Percentiles rank a stretch among this genome's conserved stretches.
phyloP scores from a whole-genome alignment of 2,113 vertebrate genomes.

The Odobenus rosmarus region DNA sequence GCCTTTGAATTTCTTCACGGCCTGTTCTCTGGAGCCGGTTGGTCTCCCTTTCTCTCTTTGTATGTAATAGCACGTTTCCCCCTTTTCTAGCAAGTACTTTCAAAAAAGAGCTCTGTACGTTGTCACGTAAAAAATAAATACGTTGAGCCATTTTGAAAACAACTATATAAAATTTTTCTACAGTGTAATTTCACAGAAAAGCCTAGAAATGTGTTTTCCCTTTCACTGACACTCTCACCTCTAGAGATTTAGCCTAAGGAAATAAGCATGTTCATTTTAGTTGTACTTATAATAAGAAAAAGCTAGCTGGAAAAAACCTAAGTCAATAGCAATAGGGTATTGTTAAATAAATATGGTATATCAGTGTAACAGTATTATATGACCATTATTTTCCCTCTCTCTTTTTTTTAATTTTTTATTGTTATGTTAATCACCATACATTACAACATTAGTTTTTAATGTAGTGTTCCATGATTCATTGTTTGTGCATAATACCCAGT shows the following conservation, averaged over 20 bases:
- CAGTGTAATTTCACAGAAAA: not conserved
- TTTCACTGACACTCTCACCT: not conserved
- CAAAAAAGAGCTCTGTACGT: slow-evolving; percentile 99
- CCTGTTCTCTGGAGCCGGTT: slow-evolving; percentile 83
- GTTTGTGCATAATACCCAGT: too few species aligned
- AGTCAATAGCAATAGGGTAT: not conserved
- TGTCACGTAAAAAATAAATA: slow-evolving; percentile 99
- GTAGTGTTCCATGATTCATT: too few species aligned
- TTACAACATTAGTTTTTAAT: too few species aligned
- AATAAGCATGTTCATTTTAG: not conserved
- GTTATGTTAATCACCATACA: too few species aligned
- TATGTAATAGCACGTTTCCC: slow-evolving; percentile 97
- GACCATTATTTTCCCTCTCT: not conserved
- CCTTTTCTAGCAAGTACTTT: slow-evolving; percentile 99
- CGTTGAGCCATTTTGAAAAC: slow-evolving; percentile 96
- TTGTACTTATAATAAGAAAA: not conserved
- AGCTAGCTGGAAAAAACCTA: not conserved
- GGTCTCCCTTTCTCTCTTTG: slow-evolving; percentile 92
- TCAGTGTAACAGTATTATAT: not conserved
- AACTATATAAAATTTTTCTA: not conserved
- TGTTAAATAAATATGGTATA: not conserved
- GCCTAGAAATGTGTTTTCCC: not conserved
- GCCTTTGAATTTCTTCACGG: slow-evolving; percentile 86
- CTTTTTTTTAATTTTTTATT: not conserved
- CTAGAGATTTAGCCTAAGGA: not conserved